Base-by-base conservation (phyloP, 2,888 invertebrate species). In the Chaitophorus viminalis region DNA sequence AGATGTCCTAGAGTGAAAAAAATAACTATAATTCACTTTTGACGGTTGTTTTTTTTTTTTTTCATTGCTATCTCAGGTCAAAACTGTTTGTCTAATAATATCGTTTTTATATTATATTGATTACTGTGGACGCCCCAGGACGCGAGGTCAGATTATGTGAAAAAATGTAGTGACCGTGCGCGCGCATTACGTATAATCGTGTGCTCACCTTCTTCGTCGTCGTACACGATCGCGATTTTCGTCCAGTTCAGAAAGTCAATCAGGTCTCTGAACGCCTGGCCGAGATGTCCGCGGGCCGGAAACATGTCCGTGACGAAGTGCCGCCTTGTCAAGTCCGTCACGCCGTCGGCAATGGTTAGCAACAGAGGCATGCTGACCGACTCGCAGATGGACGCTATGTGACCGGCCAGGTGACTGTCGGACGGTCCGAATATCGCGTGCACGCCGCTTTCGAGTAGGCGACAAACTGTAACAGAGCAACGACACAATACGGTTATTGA, bases 191-290 rank as follows among this genome's bases (percentile, higher is more conserved):
- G 6, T 39, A 39, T 6, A 6, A 39, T 39, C 6, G n/a, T n/a
- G n/a, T n/a, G 6, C 93, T 93, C 91, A 96, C 97, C 96, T 91
- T 95, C 95, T 90, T 97, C 97, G 90, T 98, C 97, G 91, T 99
- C 98, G 91, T 98, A 98, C 76, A 99, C 94, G 87, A 99, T 95
- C 0, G 97, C 98, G 90, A 98, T 96, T 91, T 95, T 94, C 4
- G 96, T 96, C 98, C 98, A 98, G 91, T 97, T 97, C 89, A 98
- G 94, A 91, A 96, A 96, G 18, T 94, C 93, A 91, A 98, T 96
- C 90, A 98, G 93, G 91, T 98, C 98, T 88, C 95, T 93, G 92
- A 97, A 97, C 0, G 96, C 96, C 91, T 93, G 93, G 91, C 97
- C 96, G 91, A 98, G 93, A 89, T 96, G 93, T 88, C 94, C 94